Evolutionary conservation across 2,888 invertebrate genomes (phyloP).

Genomic region (Apocheima hispidaria): DNA sequence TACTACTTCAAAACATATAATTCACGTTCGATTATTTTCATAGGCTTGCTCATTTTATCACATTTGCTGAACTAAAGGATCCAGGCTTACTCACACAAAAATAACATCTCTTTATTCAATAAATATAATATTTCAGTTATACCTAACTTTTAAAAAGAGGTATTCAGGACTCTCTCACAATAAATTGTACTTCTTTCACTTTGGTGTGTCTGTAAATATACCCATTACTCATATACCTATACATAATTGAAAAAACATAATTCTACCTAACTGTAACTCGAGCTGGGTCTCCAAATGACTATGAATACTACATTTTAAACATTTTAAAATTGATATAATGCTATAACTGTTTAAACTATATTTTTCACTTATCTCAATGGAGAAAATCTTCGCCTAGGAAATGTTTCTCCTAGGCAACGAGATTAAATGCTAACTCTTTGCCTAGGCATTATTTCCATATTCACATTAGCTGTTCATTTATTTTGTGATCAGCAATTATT

Average conservation of each 20-base stretch:
- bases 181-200: conserved; percentile 54
- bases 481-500: conserved; percentile 4
- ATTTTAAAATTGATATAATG: background rate
- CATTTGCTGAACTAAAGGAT: conserved; percentile 42
- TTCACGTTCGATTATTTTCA: conserved; percentile 22
- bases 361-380: background rate
- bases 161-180: conserved; percentile 56
- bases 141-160: conserved; percentile 50
- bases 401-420: too few species aligned
- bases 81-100: conserved; percentile 44
- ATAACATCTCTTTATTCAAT: conserved; percentile 37
- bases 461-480: background rate
- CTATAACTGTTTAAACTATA: background rate
- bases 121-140: conserved; percentile 42
- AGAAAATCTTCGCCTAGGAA: background rate
- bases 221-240: conserved; percentile 2
- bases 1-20: conserved; percentile 29
- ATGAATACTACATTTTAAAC: conserved; percentile 7
- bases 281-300: conserved; percentile 2
- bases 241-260: conserved; percentile 9
- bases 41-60: conserved; percentile 44
- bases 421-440: too few species aligned
- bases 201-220: conserved; percentile 33
- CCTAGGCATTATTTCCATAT: background rate
- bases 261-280: background rate